phyloP scores from a whole-genome alignment of 2,113 vertebrate genomes.

The Ptilorrhoa leucosticta region DNA sequence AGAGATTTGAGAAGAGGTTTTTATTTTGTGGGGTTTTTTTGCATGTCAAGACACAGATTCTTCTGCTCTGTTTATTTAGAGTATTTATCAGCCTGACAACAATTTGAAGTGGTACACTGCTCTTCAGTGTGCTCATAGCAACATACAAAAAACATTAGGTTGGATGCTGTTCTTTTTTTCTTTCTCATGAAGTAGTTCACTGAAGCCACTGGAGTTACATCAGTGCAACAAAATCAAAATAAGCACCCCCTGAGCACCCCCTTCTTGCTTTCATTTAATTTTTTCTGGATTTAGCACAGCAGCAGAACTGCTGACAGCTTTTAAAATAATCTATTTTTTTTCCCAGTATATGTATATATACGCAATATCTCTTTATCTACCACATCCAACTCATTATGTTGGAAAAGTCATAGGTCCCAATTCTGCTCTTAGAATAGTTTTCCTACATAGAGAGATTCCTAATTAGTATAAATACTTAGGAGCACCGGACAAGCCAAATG shows the following conservation, averaged over 20 bases:
- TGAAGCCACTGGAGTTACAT: background rate
- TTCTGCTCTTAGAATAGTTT: background rate
- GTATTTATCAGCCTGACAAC: background rate
- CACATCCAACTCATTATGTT: background rate
- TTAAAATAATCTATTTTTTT: background rate
- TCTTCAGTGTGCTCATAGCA: background rate
- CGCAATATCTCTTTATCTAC: background rate
- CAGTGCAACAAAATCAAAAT: background rate
- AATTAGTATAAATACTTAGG: background rate
- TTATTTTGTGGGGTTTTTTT: background rate
- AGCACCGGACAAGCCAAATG: background rate
- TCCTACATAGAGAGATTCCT: background rate
- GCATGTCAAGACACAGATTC: background rate
- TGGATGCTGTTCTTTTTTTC: background rate
- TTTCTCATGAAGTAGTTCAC: background rate
- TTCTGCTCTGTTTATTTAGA: background rate
- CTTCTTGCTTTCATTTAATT: background rate
- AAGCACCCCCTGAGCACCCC: background rate
- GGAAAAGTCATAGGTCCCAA: background rate
- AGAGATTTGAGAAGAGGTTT: background rate
- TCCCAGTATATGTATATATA: background rate
- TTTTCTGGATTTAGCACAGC: background rate
- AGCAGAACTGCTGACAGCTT: background rate
- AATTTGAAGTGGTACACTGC: background rate
- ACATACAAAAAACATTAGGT: background rate